Percentiles rank a stretch among this genome's conserved stretches.
Conservation (phyloP, 1,140 invertebrate genomes). For the Papilio xuthus region DNA sequence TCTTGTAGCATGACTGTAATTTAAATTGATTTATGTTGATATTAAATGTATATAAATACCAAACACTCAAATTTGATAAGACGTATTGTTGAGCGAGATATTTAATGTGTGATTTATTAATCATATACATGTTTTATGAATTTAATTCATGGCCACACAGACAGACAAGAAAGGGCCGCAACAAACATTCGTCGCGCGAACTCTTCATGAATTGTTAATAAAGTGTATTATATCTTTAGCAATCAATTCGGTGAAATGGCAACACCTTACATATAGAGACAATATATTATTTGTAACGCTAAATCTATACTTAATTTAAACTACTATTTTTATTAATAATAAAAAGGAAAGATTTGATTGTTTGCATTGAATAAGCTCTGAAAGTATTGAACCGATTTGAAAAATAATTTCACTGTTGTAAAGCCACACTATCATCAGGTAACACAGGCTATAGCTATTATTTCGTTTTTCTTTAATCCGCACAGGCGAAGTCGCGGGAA, state of each 20-base stretch:
- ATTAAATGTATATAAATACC: background rate
- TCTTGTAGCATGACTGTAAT: background rate
- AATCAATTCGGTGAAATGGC: background rate
- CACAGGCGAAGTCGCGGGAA: too few relatives aligned
- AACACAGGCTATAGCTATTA: too few relatives aligned
- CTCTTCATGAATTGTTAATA: constrained; percentile 1
- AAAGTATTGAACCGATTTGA: too few relatives aligned
- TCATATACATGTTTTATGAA: constrained; percentile 11
- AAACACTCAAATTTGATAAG: constrained; percentile 20
- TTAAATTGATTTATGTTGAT: background rate
- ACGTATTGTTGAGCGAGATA: background rate
- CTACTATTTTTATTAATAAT: too few relatives aligned
- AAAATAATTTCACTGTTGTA: too few relatives aligned
- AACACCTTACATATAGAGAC: constrained; percentile 5
- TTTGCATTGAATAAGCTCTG: too few relatives aligned
- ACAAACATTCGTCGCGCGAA: constrained; percentile 7
- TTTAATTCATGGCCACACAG: constrained; percentile 17
- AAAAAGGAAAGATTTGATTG: too few relatives aligned
- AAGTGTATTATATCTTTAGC: background rate
- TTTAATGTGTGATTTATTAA: constrained; percentile 17
- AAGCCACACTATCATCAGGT: too few relatives aligned
- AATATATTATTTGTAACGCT: background rate
- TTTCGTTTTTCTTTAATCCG: too few relatives aligned
- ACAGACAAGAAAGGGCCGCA: background rate
- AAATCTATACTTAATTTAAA: too few relatives aligned